phyloP scores from a whole-genome alignment of 2,888 invertebrate species.

The Thecocarcelia acutangulata region DNA sequence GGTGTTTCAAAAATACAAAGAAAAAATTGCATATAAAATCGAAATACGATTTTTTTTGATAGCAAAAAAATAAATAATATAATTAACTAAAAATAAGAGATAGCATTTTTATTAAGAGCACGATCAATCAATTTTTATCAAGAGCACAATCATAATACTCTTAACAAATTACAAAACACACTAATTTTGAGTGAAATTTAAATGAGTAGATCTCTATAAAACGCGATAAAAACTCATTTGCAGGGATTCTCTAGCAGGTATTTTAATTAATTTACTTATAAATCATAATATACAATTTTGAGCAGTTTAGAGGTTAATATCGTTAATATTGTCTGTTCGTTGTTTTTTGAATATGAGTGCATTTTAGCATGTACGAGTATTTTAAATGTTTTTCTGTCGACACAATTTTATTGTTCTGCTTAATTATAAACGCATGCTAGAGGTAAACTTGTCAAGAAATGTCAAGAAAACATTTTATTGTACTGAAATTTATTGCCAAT shows the following conservation, averaged over 20 bases:
- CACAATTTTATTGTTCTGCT: slow-evolving; percentile 62
- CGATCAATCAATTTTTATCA: not conserved
- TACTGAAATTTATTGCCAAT: slow-evolving; percentile 57
- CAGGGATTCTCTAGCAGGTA: no score
- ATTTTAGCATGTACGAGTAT: not conserved
- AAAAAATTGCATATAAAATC: not conserved
- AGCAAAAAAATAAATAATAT: not conserved
- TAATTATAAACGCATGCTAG: slow-evolving; percentile 41
- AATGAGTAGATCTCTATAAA: no score
- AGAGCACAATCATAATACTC: slow-evolving; percentile 2
- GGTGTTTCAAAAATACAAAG: slow-evolving; percentile 22
- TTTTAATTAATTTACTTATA: no score
- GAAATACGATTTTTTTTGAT: not conserved
- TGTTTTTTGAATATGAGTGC: no score
- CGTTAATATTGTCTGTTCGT: no score
- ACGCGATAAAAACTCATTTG: no score
- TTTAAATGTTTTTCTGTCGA: slow-evolving; percentile 32
- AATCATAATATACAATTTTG: no score
- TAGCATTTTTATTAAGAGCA: not conserved
- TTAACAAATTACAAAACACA: slow-evolving; percentile 1
- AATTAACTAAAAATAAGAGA: slow-evolving; percentile 2
- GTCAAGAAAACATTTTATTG: slow-evolving; percentile 17
- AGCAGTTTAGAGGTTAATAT: no score
- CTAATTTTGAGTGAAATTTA: slow-evolving; percentile 17
- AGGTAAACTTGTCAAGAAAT: no score